Percentiles rank a stretch among this genome's conserved stretches.
These are phyloP conservation scores for Gymnarchus niloticus DNA, from an alignment of 2,113 vertebrate species.

Conservation along the genomic window DNA sequence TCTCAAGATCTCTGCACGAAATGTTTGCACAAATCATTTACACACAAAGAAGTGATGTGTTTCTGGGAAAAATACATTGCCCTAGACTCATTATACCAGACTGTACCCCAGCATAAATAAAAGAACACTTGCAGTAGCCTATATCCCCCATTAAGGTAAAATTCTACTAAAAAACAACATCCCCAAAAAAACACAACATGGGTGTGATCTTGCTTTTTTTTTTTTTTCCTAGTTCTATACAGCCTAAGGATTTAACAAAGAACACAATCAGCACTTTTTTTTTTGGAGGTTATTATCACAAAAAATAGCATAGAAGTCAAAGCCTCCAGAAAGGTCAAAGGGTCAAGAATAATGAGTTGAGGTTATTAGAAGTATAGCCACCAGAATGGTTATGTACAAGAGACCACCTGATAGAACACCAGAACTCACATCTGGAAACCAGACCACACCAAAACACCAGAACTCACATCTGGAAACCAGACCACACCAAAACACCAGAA, in stretches of 20 bases:
- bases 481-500: neutral
- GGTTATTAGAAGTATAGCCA: neutral
- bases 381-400: neutral
- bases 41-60: no score
- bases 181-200: neutral
- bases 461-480: neutral
- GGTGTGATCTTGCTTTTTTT: neutral
- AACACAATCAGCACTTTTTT: no score
- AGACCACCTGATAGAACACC: neutral
- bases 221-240: no score
- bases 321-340: neutral
- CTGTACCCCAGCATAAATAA: neutral
- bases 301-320: neutral
- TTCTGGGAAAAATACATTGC: neutral
- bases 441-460: neutral
- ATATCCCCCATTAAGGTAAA: neutral
- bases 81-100: neutral
- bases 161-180: neutral
- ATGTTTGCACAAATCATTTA: neutral
- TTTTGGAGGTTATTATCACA: neutral
- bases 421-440: neutral
- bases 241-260: no score
- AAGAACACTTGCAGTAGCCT: neutral
- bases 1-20: neutral
- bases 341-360: neutral